Base-by-base conservation (phyloP, 2,888 invertebrate species). In the Odontothrips loti region DNA sequence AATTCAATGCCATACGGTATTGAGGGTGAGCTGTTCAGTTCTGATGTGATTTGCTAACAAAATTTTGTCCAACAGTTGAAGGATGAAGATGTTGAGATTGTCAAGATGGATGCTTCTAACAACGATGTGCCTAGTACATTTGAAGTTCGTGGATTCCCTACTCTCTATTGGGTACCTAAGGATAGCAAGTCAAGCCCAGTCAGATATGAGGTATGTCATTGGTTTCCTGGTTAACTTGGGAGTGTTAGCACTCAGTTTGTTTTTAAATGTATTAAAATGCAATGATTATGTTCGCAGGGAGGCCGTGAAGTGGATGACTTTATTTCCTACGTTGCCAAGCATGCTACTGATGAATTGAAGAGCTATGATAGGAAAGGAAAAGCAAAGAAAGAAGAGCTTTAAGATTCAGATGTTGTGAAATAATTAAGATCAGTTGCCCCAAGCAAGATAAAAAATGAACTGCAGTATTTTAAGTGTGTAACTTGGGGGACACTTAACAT, bases 31-130 rank as follows among this genome's bases (percentile, higher is more conserved):
- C n/a, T n/a, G n/a, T 80, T 27, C 23, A 23, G 23, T 27, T 15
- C 27, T 82, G n/a, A 58, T 48, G n/a, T 29, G 3, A 43, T 81
- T 20, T 81, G 4, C n/a, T 82, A n/a, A n/a, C n/a, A n/a, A n/a
- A n/a, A 12, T 27, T 82, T 23, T 23, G 0, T 75, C 20, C 20
- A 17, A 80, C 88, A 94, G 93, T 87, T 98, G 87, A 91, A 92
- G 85, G 90, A 93, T 84, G 99, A 99, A 89, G 91, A 94, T 48
- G 92, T 99, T 2, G 93, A 92, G 83, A 96, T 99, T 85, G 95
- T 98, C 1, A 99, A 99, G 88, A 95, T 99, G 90, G 99, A 99
- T 88, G 99, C 99, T 20, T 98, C 99, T 17, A 96, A 96, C 84
- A 99, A 99, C 87, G 99, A 99, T 90, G 98, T 98, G 85, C 97